phyloP scores from a whole-genome alignment of 2,888 invertebrate species.

The Andrena bucephala region DNA sequence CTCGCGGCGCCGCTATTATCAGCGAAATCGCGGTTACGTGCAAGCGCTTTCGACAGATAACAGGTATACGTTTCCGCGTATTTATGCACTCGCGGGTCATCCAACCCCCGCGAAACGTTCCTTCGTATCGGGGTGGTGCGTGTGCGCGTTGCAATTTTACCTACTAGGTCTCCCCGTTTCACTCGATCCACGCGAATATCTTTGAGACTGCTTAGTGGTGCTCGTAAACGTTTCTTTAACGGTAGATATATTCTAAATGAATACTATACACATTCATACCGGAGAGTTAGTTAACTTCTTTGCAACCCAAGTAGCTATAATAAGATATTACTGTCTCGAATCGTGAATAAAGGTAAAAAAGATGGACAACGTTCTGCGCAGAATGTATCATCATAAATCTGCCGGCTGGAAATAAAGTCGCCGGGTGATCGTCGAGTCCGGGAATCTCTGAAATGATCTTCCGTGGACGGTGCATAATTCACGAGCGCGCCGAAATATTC shows the following conservation, averaged over 20 bases:
- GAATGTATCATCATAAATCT: constrained; percentile 34
- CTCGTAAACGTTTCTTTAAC: no score
- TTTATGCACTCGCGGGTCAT: constrained; percentile 28
- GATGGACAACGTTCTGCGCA: no score
- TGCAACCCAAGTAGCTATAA: no score
- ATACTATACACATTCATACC: no score
- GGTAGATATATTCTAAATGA: no score
- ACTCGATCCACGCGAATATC: no score
- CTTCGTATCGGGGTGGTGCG: not conserved
- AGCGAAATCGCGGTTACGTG: constrained; percentile 49
- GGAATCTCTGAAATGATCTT: constrained; percentile 29
- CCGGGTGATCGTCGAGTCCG: not conserved
- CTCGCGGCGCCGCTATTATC: constrained; percentile 58
- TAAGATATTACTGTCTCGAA: no score
- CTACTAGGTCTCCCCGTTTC: not conserved
- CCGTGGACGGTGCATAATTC: constrained; percentile 36
- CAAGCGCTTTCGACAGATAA: constrained; percentile 52
- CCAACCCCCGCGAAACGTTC: not conserved
- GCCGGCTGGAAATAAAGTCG: constrained; percentile 12
- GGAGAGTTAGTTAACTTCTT: no score
- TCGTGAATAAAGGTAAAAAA: no score
- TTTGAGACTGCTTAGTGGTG: no score
- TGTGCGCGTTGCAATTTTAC: not conserved
- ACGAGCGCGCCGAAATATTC: constrained; percentile 29
- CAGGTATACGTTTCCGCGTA: constrained; percentile 43